Evolutionary conservation across 2,888 invertebrate genomes (phyloP), one percentile per base, ranked within the genome.

Genomic region (Machimus rusticus): DNA sequence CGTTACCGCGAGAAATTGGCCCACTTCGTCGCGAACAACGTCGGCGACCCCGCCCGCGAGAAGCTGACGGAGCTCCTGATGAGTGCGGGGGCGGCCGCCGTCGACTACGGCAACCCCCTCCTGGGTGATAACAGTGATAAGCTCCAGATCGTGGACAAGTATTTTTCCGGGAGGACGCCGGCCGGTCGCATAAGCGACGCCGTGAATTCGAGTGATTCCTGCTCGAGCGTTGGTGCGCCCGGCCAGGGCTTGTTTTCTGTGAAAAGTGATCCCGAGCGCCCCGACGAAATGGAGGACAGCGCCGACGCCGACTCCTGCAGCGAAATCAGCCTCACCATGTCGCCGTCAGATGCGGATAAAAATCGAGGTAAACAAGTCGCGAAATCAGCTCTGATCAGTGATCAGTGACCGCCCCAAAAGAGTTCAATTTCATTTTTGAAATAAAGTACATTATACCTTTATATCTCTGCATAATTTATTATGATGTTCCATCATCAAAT

Each of bases 281-380:
- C 79, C 31, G 88, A 88, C 19, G 89, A 88, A 3, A 82, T 79
- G 9, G 92, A 92, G 77, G 91, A 92, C 86, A 92, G 92, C 87
- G 92, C 91, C 0, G 93, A 92, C 87, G 92, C 91, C 0, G 93
- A 92, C 87, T 93, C 93, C 2, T 92, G 92, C 88, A 93, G 93
- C 87, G 93, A 93, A 89, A 92, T 93, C 57, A 93, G 93, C 79
- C 89, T 93, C 55, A 92, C 93, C 79, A 92, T 93, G 92, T 93
- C 93, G 5, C 92, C 93, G 14, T 89, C 89, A 87, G 92, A 91
- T 88, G 87, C 91, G 90, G 92, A 92, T 90, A 92, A 91, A 89
- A 92, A 91, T 86, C 89, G 90, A 92, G 92, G 92, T 92, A 86
- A 78, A 37, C 76, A 74, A n/a, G 2, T n/a, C 2, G 4, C 16